These are phyloP conservation scores for Sinocyclocheilus anshuiensis DNA, from an alignment of 2,113 vertebrate genomes.

Conservation along the genomic window DNA sequence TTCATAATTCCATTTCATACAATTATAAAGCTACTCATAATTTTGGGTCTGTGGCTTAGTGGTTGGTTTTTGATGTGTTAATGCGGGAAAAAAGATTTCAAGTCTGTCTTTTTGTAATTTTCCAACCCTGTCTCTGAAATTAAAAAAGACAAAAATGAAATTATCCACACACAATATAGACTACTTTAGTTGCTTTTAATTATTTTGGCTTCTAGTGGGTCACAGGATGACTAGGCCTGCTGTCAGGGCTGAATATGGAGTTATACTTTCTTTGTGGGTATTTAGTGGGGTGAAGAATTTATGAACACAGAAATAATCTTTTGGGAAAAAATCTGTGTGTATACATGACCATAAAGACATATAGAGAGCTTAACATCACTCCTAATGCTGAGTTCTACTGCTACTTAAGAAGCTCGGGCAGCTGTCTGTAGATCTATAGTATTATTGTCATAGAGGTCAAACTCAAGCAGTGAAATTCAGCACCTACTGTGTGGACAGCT, in stretches of 20 bases:
- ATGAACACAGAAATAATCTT: background rate
- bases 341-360: background rate
- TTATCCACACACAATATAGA: background rate
- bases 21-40: background rate
- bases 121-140: background rate
- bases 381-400: background rate
- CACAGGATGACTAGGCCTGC: background rate
- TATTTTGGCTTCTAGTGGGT: background rate
- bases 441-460: background rate
- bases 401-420: background rate
- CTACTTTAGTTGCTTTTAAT: background rate
- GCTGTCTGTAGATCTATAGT: background rate
- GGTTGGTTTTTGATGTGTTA: no score
- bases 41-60: no score
- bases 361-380: background rate
- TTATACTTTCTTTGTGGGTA: background rate
- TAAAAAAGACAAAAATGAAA: background rate
- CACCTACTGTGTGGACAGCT: slow-evolving; percentile 38
- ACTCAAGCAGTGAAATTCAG: slow-evolving; percentile 24
- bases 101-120: background rate
- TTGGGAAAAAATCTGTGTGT: background rate
- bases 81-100: no score
- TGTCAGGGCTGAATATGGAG: background rate
- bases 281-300: background rate
- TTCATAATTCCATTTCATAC: background rate